Evolutionary conservation across 2,888 invertebrate species (phyloP).

Genomic region (Drosophila bunnanda): DNA sequence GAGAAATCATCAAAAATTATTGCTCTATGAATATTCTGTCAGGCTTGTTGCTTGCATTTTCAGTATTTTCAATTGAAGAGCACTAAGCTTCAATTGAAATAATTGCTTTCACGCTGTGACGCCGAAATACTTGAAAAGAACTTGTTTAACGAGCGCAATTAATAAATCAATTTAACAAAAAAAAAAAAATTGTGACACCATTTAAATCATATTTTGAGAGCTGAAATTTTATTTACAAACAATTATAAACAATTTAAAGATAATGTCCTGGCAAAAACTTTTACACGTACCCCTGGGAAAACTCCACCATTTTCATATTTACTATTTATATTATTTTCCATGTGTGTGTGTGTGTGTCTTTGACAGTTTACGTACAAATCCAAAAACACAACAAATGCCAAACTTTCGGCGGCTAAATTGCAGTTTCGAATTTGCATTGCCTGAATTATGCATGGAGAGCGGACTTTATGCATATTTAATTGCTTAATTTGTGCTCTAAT

Average conservation of each 20-base stretch:
- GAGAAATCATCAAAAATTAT: conserved; percentile 39
- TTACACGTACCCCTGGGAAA: background rate
- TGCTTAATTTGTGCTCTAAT: conserved; percentile 61
- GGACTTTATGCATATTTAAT: conserved; percentile 67
- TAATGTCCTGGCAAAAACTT: background rate
- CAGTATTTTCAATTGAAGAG: background rate
- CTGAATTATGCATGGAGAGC: conserved; percentile 50
- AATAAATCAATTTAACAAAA: conserved; percentile 2
- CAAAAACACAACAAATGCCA: conserved; percentile 14
- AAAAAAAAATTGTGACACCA: background rate
- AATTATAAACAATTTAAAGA: conserved; percentile 1
- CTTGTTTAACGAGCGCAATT: conserved; percentile 17
- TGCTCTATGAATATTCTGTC: conserved; percentile 57
- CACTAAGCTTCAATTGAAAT: conserved; percentile 56
- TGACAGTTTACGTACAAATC: conserved; percentile 23
- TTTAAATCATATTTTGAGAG: background rate
- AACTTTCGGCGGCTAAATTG: conserved; percentile 13
- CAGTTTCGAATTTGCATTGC: conserved; percentile 31
- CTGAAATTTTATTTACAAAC: background rate
- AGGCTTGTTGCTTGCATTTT: conserved; percentile 25
- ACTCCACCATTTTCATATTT: conserved; percentile 4
- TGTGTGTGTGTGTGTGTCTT: conserved; percentile 7
- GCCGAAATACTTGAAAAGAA: conserved; percentile 1
- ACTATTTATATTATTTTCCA: conserved; percentile 14
- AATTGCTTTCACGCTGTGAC: conserved; percentile 50